Evolutionary conservation across 2,797 vertebrate genomes (phyloP), one percentile per base, ranked within the genome.

Genomic region (Lycodopsis pacificus): DNA sequence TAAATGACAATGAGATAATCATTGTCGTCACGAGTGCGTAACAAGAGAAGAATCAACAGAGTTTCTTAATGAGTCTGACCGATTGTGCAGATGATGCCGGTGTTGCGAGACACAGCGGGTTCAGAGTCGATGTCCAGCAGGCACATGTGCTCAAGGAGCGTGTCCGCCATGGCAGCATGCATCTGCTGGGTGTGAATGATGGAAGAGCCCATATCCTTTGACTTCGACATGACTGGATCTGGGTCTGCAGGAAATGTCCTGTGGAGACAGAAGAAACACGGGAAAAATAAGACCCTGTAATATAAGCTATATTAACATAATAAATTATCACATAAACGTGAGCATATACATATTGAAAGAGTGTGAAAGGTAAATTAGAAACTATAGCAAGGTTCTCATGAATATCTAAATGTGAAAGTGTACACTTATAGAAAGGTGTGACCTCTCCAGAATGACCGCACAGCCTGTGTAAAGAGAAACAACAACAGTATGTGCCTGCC

Each of bases 41-140:
- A 56, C 30, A 38, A 15, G 32, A 51, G 34, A 65, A 17, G 53
- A 56, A 73, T 54, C 6, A 15, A 40, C 32, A 64, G 7, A 9
- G 15, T 40, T 54, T 70, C 25, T 68, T 4, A 19, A 73, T 11
- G 9, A n/a, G 27, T 77, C 97, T 75, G 89, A 99, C 98, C 98
- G 0, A 99, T 99, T 75, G 98, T 99, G 90, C 98, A 99, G 92
- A 99, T 95, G 90, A 99, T 99, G 94, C 98, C 97, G 0, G 98
- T 99, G 95, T 99, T 99, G 34, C 98, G 96, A 17, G 97, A 96
- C 0, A 95, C 96, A 66, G 96, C 95, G 0, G 98, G 97, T 15
- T 96, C 92, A 0, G 98, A 99, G 93, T 99, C 98, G 0, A 99
- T 99, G 94, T 99, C 97, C 93, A 99, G 91, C 81, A 98, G 96